Conservation (phyloP, 2,113 vertebrate species). For the Nyctereutes procyonoides region DNA sequence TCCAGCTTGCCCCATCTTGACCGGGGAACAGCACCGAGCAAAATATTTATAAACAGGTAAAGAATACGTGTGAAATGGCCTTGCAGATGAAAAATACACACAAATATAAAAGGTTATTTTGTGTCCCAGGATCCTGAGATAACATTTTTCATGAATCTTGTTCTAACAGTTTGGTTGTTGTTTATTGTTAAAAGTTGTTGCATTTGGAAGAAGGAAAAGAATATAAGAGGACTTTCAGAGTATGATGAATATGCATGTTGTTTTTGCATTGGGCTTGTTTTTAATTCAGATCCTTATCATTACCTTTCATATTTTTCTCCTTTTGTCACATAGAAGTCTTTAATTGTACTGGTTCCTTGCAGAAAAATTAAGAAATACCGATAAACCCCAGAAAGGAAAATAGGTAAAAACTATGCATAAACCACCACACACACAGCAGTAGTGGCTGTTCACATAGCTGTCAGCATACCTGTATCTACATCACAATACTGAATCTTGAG, state of each 20-base stretch:
- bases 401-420: neutral
- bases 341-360: neutral
- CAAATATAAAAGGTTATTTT: neutral
- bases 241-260: neutral
- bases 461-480: neutral
- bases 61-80: neutral
- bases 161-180: neutral
- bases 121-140: neutral
- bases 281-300: neutral
- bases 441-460: neutral
- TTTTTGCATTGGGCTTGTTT: neutral
- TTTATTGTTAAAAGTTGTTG: neutral
- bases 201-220: neutral
- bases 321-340: neutral
- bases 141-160: neutral
- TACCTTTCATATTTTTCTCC: neutral
- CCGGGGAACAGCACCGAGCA: neutral
- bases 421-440: neutral
- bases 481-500: neutral
- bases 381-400: neutral
- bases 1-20: neutral
- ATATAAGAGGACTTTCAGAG: neutral
- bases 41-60: neutral
- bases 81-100: neutral
- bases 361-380: slow-evolving; percentile 28